Conservation (phyloP, 2,888 invertebrate species). For the Podabrus alpinus region DNA sequence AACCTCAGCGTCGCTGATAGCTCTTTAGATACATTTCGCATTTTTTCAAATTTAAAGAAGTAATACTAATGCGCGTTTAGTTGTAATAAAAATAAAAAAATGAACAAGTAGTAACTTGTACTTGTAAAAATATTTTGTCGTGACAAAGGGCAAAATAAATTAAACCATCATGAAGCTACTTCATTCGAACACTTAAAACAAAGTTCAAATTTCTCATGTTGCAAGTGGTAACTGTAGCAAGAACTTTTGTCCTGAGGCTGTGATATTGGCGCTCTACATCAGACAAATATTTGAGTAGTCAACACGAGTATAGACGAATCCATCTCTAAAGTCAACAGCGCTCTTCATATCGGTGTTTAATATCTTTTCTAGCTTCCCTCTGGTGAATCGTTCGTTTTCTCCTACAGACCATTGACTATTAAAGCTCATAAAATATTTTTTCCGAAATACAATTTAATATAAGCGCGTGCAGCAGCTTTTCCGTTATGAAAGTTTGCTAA, state of each 20-base stretch:
- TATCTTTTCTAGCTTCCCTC: slow-evolving; percentile 35
- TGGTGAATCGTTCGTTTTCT: slow-evolving; percentile 15
- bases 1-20: slow-evolving; percentile 42
- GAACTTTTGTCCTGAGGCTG: slow-evolving; percentile 45
- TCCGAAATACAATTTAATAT: slow-evolving; percentile 8
- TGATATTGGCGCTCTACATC: slow-evolving; percentile 50
- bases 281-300: slow-evolving; percentile 55
- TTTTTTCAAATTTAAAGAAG: slow-evolving; percentile 42
- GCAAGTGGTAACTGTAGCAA: slow-evolving; percentile 29
- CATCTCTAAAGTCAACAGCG: slow-evolving; percentile 53
- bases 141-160: neutral
- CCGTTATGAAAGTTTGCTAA: slow-evolving; percentile 40
- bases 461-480: neutral
- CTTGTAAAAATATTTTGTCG: neutral
- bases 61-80: slow-evolving; percentile 14
- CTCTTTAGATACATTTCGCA: slow-evolving; percentile 35
- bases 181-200: neutral
- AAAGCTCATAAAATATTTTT: slow-evolving; percentile 9
- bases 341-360: slow-evolving; percentile 54
- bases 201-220: slow-evolving; percentile 20
- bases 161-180: neutral
- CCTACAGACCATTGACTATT: slow-evolving; percentile 9
- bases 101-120: neutral
- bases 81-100: slow-evolving; percentile 5
- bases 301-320: slow-evolving; percentile 53